Percentiles rank a stretch among this genome's conserved stretches.
Conservation (phyloP, 2,888 invertebrate genomes). For the Spatulosminthurus flaviceps region DNA sequence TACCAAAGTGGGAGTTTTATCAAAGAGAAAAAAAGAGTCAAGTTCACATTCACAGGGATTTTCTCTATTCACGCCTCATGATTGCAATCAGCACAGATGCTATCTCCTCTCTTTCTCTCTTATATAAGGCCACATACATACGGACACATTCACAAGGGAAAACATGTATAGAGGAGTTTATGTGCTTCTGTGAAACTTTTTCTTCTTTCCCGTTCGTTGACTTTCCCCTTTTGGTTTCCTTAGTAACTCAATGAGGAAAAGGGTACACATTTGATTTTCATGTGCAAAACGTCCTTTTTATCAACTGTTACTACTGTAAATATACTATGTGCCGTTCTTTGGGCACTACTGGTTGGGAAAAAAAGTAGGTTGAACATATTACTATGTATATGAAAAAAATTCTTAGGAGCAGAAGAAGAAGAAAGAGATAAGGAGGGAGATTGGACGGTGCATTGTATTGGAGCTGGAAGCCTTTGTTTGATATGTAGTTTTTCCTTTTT, state of each 20-base stretch:
- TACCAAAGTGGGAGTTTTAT: background rate
- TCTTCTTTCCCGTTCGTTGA: background rate
- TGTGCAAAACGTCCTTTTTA: background rate
- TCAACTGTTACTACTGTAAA: too few relatives aligned
- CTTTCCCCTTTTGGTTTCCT: background rate
- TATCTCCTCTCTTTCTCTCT: background rate
- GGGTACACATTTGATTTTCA: background rate
- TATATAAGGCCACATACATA: background rate
- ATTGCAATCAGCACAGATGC: constrained; percentile 3
- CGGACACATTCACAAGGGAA: background rate
- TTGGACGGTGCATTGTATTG: background rate
- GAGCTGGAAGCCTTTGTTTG: background rate
- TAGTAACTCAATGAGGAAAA: background rate
- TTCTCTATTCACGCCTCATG: background rate
- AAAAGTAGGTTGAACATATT: too few relatives aligned
- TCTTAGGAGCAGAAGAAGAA: background rate
- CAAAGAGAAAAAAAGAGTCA: background rate
- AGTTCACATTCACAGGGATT: background rate
- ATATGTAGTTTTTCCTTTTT: background rate
- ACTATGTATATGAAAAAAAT: background rate
- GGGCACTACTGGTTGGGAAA: too few relatives aligned
- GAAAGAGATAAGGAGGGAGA: background rate
- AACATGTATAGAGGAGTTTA: background rate
- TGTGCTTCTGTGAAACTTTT: background rate
- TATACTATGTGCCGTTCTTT: background rate